phyloP scores from a whole-genome alignment of 1,140 invertebrate genomes.

The Scaptomyza pallida region DNA sequence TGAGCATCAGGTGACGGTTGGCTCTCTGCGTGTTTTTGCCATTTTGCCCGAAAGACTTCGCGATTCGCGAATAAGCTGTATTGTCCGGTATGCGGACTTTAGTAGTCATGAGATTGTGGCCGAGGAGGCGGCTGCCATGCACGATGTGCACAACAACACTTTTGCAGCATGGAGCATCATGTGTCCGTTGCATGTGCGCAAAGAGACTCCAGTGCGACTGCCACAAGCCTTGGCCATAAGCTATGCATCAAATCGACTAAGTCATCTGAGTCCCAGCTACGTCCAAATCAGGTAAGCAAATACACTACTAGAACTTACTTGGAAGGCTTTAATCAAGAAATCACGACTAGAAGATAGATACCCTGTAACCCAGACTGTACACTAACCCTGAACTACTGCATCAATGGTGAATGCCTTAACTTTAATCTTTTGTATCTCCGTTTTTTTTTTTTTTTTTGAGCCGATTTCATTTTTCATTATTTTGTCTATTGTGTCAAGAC shows the following conservation, averaged over 20 bases:
- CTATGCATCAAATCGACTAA: conserved; percentile 69
- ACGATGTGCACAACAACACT: conserved; percentile 72
- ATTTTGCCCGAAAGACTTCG: conserved; percentile 64
- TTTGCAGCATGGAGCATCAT: conserved; percentile 77
- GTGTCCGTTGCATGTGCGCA: conserved; percentile 65
- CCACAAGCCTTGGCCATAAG: conserved; percentile 69
- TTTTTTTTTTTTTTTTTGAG: no score
- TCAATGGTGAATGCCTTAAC: no score
- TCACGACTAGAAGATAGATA: no score
- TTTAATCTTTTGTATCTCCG: no score
- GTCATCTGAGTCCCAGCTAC: conserved; percentile 70
- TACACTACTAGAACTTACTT: background rate
- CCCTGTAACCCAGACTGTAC: no score
- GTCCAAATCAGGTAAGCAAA: conserved; percentile 68
- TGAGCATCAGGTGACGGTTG: conserved; percentile 58
- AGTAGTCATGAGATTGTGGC: conserved; percentile 59
- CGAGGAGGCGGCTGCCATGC: conserved; percentile 64
- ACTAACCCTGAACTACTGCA: no score
- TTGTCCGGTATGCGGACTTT: conserved; percentile 69
- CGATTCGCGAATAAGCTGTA: conserved; percentile 62
- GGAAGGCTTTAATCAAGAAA: background rate
- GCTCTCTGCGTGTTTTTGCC: conserved; percentile 72
- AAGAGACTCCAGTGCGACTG: conserved; percentile 39
- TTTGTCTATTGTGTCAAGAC: no score
- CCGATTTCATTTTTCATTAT: no score